Base-by-base conservation (phyloP, 37 sponge, comb jelly and placozoan genomes). In the Bolinopsis microptera region DNA sequence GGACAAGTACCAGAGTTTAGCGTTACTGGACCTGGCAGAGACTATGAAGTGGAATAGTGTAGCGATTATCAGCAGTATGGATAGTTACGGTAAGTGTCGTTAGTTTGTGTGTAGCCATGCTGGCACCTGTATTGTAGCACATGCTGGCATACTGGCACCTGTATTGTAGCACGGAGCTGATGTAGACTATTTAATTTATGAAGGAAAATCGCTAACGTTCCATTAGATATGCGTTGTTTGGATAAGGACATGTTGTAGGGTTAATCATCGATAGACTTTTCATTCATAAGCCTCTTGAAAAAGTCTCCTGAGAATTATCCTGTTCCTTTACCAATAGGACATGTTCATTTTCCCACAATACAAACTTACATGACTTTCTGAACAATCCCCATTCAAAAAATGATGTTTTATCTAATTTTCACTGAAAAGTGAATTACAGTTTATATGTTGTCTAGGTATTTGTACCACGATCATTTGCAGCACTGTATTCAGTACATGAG, bases 51-150 rank as follows among this genome's bases (percentile, higher is more conserved):
- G 90, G 90, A 86, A 34, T 25, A 86, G 90, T 41, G 61, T 86
- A 0, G 90, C 90, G 13, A 24, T 86, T 1, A 86, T 86, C 90
- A 86, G 90, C 90, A 41, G 61, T 27, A 86, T 86, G 90, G 90
- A 86, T 27, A 86, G 90, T 27, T 86, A 86, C 61, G 90, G 90
- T 86, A 16, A 18, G 82, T 70, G 30, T 9, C n/a, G n/a, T n/a
- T n/a, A n/a, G n/a, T n/a, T n/a, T n/a, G n/a, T n/a, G n/a, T n/a
- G n/a, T n/a, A n/a, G n/a, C n/a, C n/a, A n/a, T n/a, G n/a, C n/a
- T n/a, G n/a, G n/a, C n/a, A n/a, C n/a, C n/a, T n/a, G n/a, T n/a
- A n/a, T n/a, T n/a, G n/a, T n/a, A n/a, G n/a, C n/a, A n/a, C n/a
- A n/a, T n/a, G n/a, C n/a, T n/a, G n/a, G n/a, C n/a, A n/a, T n/a